Evolutionary conservation across 1,140 invertebrate genomes (phyloP).

Genomic region (Pseudomyrmex gracilis): DNA sequence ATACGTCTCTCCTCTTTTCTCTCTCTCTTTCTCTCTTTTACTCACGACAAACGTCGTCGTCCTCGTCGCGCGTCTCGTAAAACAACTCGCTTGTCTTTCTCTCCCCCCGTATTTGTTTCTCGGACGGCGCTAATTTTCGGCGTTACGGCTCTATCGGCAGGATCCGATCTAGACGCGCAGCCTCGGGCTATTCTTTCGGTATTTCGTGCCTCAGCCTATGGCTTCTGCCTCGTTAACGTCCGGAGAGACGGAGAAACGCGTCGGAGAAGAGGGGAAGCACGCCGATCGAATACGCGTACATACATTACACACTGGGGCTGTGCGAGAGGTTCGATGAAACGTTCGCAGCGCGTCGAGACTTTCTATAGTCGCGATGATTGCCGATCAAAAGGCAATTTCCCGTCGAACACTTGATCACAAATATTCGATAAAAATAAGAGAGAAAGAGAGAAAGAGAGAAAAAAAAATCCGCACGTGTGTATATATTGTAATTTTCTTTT

Average conservation of each 20-base stretch:
- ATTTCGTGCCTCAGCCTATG: constrained; percentile 45
- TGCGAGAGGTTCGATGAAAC: not conserved
- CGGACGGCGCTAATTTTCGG: constrained; percentile 80
- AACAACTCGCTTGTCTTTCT: constrained; percentile 11
- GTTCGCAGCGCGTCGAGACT: not conserved
- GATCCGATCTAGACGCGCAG: constrained; percentile 62
- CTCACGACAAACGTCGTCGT: not conserved
- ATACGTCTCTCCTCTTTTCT: constrained; percentile 9
- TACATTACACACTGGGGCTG: not conserved
- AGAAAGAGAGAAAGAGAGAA: not conserved
- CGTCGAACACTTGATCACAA: constrained; percentile 17
- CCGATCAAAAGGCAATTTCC: not conserved
- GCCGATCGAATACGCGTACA: constrained; percentile 5
- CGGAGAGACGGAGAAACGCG: constrained; percentile 62
- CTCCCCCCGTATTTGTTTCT: constrained; percentile 75
- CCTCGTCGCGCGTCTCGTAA: not conserved
- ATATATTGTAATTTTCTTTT: no score
- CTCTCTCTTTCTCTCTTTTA: constrained; percentile 35
- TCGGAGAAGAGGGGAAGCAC: not conserved
- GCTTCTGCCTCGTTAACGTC: constrained; percentile 65
- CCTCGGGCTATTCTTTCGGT: constrained; percentile 58
- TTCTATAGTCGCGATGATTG: constrained; percentile 25
- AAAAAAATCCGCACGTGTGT: no score
- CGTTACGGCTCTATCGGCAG: constrained; percentile 79
- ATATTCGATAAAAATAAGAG: not conserved